Evolutionary conservation across 2,888 invertebrate species (phyloP), one percentile per base, ranked within the genome.

Genomic region (Campoplex capitator): DNA sequence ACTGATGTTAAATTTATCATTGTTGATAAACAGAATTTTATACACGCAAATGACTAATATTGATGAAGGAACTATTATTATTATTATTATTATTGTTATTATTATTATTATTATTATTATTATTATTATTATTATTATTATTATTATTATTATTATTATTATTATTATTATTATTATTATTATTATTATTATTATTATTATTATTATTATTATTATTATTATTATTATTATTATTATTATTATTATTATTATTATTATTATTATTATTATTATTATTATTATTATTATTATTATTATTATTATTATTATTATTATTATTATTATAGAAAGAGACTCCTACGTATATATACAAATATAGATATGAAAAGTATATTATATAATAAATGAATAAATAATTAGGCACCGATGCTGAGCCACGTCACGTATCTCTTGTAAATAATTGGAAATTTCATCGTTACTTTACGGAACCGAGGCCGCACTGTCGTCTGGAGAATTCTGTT

Each of bases 361-460:
- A 75, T 65, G n/a, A 77, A 84, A 65, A 54, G 45, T 67, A 67
- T 84, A 71, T 77, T 77, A 62, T 77, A 68, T 70, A 70, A 67
- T 38, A 32, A 76, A 62, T 35, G 38, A 77, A 74, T 65, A 74
- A 75, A 71, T 23, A 83, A 71, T 67, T 54, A 84, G 65, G 67
- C 79, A 82, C 78, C 48, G 56, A 74, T 35, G 74, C 75, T 68
- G 65, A 76, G 62, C 42, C 38, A 77, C 81, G 70, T 75, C 74
- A 85, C 77, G 83, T 67, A 65, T 89, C 70, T 86, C 76, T 85
- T 90, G 89, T 89, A 89, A 89, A 88, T 89, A 89, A 87, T 56
- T 80, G 68, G 82, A 65, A 76, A 70, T 85, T 87, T 81, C 75
- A 86, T 74, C 54, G 62, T 84, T 45, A 56, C 45, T 51, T 38